These are phyloP conservation scores for Monopis laevigella DNA, from an alignment of 2,888 invertebrate species.

Conservation along the genomic window DNA sequence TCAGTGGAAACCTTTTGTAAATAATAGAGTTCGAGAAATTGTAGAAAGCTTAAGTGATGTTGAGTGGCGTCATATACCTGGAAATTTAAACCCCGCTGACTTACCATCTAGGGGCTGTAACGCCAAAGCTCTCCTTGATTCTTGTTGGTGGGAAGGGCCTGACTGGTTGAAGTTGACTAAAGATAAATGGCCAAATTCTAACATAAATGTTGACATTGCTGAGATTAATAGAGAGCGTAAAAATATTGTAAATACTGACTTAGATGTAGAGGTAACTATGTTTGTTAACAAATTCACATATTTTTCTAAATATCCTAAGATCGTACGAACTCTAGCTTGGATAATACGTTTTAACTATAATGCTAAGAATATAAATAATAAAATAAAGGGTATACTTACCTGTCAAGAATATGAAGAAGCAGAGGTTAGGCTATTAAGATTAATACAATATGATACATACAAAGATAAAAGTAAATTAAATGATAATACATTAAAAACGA, in stretches of 20 bases:
- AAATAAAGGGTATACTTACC: background rate
- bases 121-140: conserved; percentile 2
- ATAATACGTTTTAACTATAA: conserved; percentile 6
- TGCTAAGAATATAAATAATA: background rate
- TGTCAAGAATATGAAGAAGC: background rate
- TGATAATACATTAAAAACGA: background rate
- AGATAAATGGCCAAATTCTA: conserved; percentile 1
- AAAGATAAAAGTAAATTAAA: background rate
- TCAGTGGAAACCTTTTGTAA: conserved; percentile 12
- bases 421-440: background rate
- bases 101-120: conserved; percentile 12
- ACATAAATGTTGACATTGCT: background rate
- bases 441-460: background rate
- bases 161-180: background rate
- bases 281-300: background rate
- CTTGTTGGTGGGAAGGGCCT: conserved; percentile 14
- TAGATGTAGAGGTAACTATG: background rate
- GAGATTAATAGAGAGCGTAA: conserved; percentile 2
- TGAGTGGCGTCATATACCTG: conserved; percentile 13
- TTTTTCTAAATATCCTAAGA: conserved; percentile 12
- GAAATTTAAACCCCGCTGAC: conserved; percentile 12
- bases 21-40: conserved; percentile 13
- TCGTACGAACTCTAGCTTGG: conserved; percentile 11
- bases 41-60: background rate
- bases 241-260: background rate